phyloP scores from a whole-genome alignment of 2,113 vertebrate species.

The Zosterops japonicus region DNA sequence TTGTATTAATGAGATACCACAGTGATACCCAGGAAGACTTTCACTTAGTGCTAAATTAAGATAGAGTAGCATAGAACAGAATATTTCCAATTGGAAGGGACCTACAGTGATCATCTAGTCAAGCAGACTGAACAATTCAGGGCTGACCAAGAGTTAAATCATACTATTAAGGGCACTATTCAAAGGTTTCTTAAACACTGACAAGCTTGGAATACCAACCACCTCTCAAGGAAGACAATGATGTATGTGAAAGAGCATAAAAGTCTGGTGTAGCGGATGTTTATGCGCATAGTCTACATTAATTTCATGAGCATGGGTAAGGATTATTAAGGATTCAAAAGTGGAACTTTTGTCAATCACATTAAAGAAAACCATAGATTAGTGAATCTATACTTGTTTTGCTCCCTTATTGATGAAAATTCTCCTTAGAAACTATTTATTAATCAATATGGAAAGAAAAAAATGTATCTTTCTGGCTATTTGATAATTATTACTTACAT shows the following conservation, averaged over 20 bases:
- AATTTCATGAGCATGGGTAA: background rate
- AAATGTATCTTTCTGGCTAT: background rate
- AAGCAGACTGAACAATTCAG: background rate
- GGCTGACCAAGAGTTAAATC: background rate
- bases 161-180: background rate
- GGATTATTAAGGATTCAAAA: background rate
- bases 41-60: background rate
- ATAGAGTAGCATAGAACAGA: too few relatives aligned
- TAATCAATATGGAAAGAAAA: background rate
- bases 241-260: background rate
- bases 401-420: background rate
- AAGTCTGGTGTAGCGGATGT: background rate
- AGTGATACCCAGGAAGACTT: background rate
- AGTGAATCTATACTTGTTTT: background rate
- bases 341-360: background rate
- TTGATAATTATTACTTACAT: background rate
- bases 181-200: background rate
- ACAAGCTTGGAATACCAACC: background rate
- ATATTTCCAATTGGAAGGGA: background rate
- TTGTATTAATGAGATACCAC: background rate
- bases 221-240: background rate
- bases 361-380: background rate
- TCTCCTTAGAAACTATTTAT: background rate
- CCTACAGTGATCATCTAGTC: background rate
- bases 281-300: background rate